Evolutionary conservation across 2,888 invertebrate species (phyloP).

Genomic region (Sarcophaga variegata): DNA sequence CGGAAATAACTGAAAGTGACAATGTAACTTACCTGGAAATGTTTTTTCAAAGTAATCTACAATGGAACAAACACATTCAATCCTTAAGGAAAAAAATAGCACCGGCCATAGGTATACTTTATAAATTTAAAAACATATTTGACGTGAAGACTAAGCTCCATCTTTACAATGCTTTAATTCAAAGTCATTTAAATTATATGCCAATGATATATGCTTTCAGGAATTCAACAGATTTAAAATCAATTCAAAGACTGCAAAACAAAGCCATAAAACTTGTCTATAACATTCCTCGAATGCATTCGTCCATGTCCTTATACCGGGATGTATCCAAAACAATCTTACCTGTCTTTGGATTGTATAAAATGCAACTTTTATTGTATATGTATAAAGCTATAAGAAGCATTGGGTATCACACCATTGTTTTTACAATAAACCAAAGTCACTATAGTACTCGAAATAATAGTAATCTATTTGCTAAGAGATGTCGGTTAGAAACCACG

Average conservation of each 20-base stretch:
- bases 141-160: neutral
- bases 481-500: constrained; percentile 15
- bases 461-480: neutral
- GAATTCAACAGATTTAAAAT: neutral
- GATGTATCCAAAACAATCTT: constrained; percentile 9
- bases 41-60: no score
- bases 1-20: no score
- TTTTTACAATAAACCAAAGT: constrained; percentile 10
- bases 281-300: neutral
- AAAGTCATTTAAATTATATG: constrained; percentile 5
- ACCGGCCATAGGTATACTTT: neutral
- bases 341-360: neutral
- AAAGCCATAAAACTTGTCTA: constrained; percentile 2
- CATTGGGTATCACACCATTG: constrained; percentile 12
- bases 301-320: neutral
- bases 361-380: constrained; percentile 19
- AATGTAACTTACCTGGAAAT: no score
- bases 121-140: neutral
- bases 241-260: neutral
- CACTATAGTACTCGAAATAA: constrained; percentile 7
- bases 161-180: neutral
- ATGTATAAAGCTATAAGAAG: neutral
- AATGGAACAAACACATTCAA: no score
- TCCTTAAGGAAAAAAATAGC: no score
- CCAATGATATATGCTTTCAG: constrained; percentile 17